Evolutionary conservation across 2,113 vertebrate genomes (phyloP).

Genomic region (Pterophyllum scalare): DNA sequence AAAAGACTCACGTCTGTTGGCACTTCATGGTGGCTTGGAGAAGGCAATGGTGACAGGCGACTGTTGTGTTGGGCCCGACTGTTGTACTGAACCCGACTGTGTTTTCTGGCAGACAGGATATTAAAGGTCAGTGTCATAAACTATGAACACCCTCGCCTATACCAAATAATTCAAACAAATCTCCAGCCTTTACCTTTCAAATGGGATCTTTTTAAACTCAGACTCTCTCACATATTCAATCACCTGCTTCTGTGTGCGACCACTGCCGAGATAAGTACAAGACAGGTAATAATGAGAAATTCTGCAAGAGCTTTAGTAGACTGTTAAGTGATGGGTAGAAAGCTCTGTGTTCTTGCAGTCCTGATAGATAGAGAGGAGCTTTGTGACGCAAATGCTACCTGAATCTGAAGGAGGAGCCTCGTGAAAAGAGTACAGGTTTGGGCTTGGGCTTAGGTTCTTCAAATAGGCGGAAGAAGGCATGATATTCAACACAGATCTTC

Average conservation of each 20-base stretch:
- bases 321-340: conserved; percentile 3
- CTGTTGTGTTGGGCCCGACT: conserved; percentile 88
- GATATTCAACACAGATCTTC: conserved; percentile 98
- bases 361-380: conserved; percentile 4
- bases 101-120: conserved; percentile 86
- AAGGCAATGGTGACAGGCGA: conserved; percentile 85
- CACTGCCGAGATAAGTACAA: conserved; percentile 80
- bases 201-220: conserved; percentile 96
- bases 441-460: conserved; percentile 97
- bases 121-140: conserved; percentile 42
- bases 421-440: conserved; percentile 93
- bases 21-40: conserved; percentile 88
- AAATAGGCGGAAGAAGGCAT: conserved; percentile 98
- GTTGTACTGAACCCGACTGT: conserved; percentile 93
- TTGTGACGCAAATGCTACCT: conserved; percentile 81
- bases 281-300: conserved; percentile 42
- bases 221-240: conserved; percentile 96
- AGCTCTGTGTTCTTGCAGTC: neutral
- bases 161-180: conserved; percentile 17
- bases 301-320: conserved; percentile 3
- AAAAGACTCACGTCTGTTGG: conserved; percentile 88
- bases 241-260: conserved; percentile 98
- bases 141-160: neutral
- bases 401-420: conserved; percentile 98
- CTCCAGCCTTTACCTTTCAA: conserved; percentile 88